A percentile compares a stretch with the other conserved stretches of the same genome.
Evolutionary conservation across 2,888 invertebrate genomes (phyloP).

Genomic region (Euplexia lucipara): DNA sequence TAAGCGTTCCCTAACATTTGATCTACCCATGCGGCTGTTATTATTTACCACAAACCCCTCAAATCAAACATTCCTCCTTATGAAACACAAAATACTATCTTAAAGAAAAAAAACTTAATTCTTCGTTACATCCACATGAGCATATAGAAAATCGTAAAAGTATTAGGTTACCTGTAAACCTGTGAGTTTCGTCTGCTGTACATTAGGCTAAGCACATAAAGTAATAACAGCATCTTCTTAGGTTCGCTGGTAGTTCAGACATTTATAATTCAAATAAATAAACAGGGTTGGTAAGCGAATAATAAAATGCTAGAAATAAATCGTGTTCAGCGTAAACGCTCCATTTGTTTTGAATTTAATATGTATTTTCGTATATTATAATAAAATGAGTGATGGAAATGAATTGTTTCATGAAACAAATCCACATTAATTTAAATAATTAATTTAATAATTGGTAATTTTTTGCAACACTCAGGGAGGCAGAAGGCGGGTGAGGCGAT

Average conservation of each 20-base stretch:
- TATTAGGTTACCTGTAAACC: background rate
- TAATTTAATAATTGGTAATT: too few species aligned
- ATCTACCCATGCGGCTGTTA: too few species aligned
- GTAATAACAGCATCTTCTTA: conserved; percentile 9
- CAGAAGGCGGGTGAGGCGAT: conserved; percentile 3
- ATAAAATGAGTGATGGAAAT: background rate
- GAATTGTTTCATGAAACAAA: background rate
- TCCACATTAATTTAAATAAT: conserved; percentile 26
- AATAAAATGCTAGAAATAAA: background rate
- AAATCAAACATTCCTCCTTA: too few species aligned
- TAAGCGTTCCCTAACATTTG: too few species aligned
- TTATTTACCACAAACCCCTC: too few species aligned
- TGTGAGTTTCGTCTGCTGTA: background rate
- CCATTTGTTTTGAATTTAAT: background rate
- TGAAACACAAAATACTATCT: too few species aligned
- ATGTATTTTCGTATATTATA: background rate
- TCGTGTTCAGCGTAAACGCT: too few species aligned
- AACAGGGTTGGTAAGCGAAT: background rate
- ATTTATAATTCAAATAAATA: conserved; percentile 24
- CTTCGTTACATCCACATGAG: too few species aligned
- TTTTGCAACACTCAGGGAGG: conserved; percentile 35
- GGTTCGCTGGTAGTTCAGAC: background rate
- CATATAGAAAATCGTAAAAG: too few species aligned
- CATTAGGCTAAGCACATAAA: conserved; percentile 7
- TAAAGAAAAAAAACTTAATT: too few species aligned